These are phyloP conservation scores for Phycodurus eques DNA, from an alignment of 2,113 vertebrate species.

Conservation along the genomic window DNA sequence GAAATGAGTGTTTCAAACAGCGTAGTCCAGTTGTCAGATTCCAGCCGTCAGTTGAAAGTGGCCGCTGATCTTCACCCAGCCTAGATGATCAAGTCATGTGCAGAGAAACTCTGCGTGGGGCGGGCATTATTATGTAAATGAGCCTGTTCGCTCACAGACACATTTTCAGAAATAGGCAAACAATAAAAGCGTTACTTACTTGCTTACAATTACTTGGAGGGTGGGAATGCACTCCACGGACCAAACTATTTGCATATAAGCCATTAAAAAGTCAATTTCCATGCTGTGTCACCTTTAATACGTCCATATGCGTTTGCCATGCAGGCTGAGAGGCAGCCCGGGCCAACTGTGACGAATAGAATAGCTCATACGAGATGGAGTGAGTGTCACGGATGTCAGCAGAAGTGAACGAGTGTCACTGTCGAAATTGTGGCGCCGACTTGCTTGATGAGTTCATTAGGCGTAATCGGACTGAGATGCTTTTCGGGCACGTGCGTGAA, in stretches of 20 bases:
- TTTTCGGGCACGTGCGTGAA: slow-evolving; percentile 47
- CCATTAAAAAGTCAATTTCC: slow-evolving; percentile 23
- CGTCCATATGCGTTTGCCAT: slow-evolving; percentile 20
- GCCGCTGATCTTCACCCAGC: no score
- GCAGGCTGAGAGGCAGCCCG: slow-evolving; percentile 18
- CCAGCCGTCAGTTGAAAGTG: no score
- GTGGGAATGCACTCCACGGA: no score
- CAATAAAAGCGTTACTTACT: no score
- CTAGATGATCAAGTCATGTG: no score
- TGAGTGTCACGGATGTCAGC: slow-evolving; percentile 35
- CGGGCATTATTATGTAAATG: no score
- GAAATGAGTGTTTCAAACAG: no score
- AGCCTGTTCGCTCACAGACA: no score
- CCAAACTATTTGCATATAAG: neutral
- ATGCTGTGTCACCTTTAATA: neutral
- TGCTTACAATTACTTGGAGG: no score
- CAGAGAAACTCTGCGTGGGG: no score
- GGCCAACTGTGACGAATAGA: slow-evolving; percentile 40
- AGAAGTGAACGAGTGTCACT: slow-evolving; percentile 46
- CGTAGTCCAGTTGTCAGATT: no score
- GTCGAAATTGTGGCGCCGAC: slow-evolving; percentile 42
- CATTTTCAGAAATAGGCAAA: no score
- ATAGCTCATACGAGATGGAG: slow-evolving; percentile 42
- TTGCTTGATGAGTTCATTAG: slow-evolving; percentile 64
- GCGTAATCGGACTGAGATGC: slow-evolving; percentile 48